Evolutionary conservation across 2,888 invertebrate genomes (phyloP).

Genomic region (Timandra comae): DNA sequence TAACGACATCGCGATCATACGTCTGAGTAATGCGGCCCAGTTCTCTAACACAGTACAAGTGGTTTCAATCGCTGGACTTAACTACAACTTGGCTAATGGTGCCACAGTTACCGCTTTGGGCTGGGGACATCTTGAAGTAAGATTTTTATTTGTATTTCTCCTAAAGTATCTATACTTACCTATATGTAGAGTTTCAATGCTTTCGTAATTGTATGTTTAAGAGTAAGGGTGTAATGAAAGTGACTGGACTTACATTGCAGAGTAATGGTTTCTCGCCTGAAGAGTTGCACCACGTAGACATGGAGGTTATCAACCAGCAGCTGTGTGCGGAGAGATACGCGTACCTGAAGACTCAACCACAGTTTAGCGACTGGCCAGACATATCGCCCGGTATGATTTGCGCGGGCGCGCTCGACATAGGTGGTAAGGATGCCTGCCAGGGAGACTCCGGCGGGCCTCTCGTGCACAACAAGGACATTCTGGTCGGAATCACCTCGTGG

Average conservation of each 20-base stretch:
- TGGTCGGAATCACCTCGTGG: slow-evolving; percentile 69
- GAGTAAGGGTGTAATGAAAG: too few relatives aligned
- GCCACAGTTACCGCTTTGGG: slow-evolving; percentile 29
- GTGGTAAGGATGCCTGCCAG: slow-evolving; percentile 53
- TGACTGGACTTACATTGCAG: too few relatives aligned
- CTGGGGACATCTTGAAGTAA: slow-evolving; percentile 40
- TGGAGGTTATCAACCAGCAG: slow-evolving; percentile 42
- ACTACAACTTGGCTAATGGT: slow-evolving; percentile 26
- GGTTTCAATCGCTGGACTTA: slow-evolving; percentile 30
- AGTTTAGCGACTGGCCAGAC: slow-evolving; percentile 26
- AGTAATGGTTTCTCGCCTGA: slow-evolving; percentile 23
- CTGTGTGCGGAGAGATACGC: slow-evolving; percentile 45
- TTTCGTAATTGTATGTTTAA: too few relatives aligned
- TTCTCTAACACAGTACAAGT: slow-evolving; percentile 17
- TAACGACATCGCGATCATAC: slow-evolving; percentile 40
- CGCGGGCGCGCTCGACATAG: slow-evolving; percentile 44
- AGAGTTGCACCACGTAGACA: slow-evolving; percentile 35
- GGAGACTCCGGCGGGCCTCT: slow-evolving; percentile 76
- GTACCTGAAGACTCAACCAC: slow-evolving; percentile 27
- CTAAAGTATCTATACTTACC: too few relatives aligned
- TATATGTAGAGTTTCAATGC: too few relatives aligned
- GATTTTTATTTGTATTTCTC: too few relatives aligned
- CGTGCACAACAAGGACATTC: slow-evolving; percentile 38
- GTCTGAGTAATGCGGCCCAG: slow-evolving; percentile 23
- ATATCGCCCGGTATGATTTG: slow-evolving; percentile 53